Percentiles rank a stretch among this genome's conserved stretches.
phyloP scores from a whole-genome alignment of 2,113 vertebrate species.

The Psephotus haematonotus region DNA sequence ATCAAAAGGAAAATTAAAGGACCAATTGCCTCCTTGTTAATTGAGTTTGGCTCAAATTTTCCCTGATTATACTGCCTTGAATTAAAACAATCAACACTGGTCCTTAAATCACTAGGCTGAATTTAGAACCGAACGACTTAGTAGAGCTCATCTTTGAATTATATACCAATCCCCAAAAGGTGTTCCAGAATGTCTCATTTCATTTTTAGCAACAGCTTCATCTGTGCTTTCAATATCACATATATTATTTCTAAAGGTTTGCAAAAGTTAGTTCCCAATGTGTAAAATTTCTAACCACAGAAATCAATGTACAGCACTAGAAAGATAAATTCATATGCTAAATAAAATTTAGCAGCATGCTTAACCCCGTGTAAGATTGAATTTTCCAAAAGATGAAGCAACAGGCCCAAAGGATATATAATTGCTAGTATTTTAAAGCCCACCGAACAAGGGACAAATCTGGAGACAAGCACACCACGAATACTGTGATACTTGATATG shows the following conservation, averaged over 20 bases:
- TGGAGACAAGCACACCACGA: not conserved
- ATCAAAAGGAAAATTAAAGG: slow-evolving; percentile 11
- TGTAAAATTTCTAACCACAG: not conserved
- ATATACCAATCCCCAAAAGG: not conserved
- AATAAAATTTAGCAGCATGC: not conserved
- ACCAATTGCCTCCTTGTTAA: not conserved
- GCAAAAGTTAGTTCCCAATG: not conserved
- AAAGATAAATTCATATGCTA: not conserved
- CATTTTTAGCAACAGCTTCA: not conserved
- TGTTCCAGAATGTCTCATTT: not conserved
- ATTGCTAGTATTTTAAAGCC: not conserved
- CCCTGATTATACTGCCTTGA: not conserved
- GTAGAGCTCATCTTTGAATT: not conserved
- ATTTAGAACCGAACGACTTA: not conserved
- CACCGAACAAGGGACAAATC: not conserved
- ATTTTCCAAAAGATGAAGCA: not conserved
- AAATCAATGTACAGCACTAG: not conserved
- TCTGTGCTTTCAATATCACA: not conserved
- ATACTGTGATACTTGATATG: not conserved
- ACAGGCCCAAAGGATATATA: not conserved
- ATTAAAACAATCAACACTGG: not conserved
- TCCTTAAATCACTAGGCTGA: not conserved
- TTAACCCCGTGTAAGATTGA: not conserved
- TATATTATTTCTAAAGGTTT: not conserved
- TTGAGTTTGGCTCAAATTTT: not conserved